phyloP scores from a whole-genome alignment of 2,113 vertebrate genomes.

The Oncorhynchus gorbuscha region DNA sequence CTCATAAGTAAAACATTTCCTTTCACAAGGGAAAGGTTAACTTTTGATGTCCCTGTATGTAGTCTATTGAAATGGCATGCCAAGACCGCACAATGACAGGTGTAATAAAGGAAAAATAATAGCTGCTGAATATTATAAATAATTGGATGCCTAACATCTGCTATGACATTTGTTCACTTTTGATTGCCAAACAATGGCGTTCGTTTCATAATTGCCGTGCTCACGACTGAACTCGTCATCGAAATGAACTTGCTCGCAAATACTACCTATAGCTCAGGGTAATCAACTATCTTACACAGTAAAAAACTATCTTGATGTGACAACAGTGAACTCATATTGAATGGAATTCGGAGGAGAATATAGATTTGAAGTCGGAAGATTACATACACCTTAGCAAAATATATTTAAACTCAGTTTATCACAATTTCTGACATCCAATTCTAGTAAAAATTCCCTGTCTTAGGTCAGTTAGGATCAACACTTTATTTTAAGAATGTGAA shows the following conservation, averaged over 20 bases:
- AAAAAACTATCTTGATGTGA: background rate
- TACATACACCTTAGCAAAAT: too few species aligned
- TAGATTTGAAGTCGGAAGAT: too few species aligned
- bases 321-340: background rate
- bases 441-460: too few species aligned
- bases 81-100: background rate
- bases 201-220: background rate
- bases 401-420: too few species aligned
- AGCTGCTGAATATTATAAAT: background rate
- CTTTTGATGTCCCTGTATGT: conserved; percentile 7
- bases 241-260: background rate
- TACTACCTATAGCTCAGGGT: background rate
- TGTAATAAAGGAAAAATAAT: conserved; percentile 7
- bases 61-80: conserved; percentile 9
- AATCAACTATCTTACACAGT: background rate
- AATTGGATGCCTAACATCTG: conserved; percentile 1
- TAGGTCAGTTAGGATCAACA: too few species aligned
- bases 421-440: too few species aligned
- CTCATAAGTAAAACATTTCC: conserved; percentile 27
- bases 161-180: conserved; percentile 9
- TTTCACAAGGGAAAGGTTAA: conserved; percentile 11
- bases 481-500: too few species aligned
- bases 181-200: background rate
- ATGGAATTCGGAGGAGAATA: background rate
- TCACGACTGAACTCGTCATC: background rate